These are phyloP conservation scores for Salarias fasciatus DNA, from an alignment of 2,797 vertebrate genomes.

Conservation along the genomic window DNA sequence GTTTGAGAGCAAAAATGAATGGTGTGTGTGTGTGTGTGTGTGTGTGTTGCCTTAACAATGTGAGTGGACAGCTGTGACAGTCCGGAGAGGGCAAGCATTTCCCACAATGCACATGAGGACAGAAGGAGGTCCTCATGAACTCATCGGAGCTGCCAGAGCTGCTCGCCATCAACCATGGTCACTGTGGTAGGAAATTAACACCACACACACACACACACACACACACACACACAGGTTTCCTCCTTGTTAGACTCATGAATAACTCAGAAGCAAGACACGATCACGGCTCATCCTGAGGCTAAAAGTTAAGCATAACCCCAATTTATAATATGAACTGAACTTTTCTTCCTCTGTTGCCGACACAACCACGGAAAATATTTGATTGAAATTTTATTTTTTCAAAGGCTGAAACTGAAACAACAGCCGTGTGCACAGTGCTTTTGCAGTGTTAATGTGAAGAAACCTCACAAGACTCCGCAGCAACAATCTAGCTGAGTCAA, in stretches of 20 bases:
- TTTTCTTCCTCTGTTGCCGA: too few relatives aligned
- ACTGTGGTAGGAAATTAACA: too few relatives aligned
- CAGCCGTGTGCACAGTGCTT: too few relatives aligned
- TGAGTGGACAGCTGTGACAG: slow-evolving; percentile 71
- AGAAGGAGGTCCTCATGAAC: slow-evolving; percentile 68
- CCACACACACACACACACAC: slow-evolving; percentile 20
- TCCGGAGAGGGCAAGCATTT: slow-evolving; percentile 62
- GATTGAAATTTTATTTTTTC: too few relatives aligned
- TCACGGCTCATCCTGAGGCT: slow-evolving; percentile 11
- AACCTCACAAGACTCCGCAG: too few relatives aligned
- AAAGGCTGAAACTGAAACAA: too few relatives aligned
- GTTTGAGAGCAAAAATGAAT: slow-evolving; percentile 38
- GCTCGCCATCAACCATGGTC: slow-evolving; percentile 62
- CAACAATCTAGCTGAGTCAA: too few relatives aligned
- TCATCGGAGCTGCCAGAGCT: slow-evolving; percentile 67
- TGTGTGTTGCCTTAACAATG: slow-evolving; percentile 35
- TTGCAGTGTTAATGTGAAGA: too few relatives aligned
- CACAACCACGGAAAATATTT: too few relatives aligned
- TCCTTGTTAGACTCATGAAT: slow-evolving; percentile 42
- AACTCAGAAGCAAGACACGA: slow-evolving; percentile 18
- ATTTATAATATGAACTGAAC: not conserved
- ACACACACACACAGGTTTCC: slow-evolving; percentile 14
- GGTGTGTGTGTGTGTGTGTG: slow-evolving; percentile 1
- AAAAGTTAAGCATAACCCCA: not conserved
- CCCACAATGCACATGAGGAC: slow-evolving; percentile 67